phyloP scores from a whole-genome alignment of 1,140 invertebrate genomes.

The Rhynchophorus ferrugineus region DNA sequence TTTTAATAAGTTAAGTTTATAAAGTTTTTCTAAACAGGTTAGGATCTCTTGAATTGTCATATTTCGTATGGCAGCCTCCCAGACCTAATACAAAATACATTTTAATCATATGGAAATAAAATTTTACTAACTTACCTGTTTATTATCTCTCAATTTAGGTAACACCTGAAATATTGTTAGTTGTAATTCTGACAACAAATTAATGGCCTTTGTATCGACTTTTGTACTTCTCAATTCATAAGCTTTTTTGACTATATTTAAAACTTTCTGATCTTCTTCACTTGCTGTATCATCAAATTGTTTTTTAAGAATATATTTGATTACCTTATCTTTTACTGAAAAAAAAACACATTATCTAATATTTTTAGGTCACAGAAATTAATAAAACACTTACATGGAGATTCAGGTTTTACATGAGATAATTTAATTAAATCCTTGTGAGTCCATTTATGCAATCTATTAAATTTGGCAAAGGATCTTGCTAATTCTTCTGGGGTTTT shows the following conservation, averaged over 20 bases:
- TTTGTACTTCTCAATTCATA: slow-evolving; percentile 17
- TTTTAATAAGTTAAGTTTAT: slow-evolving; percentile 32
- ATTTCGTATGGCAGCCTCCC: slow-evolving; percentile 30
- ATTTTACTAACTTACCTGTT: background rate
- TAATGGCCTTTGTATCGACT: slow-evolving; percentile 17
- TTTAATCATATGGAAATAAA: background rate
- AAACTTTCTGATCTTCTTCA: slow-evolving; percentile 18
- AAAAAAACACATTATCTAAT: slow-evolving; percentile 2
- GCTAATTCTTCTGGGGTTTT: slow-evolving; percentile 48
- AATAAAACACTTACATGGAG: slow-evolving; percentile 38
- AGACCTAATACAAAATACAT: slow-evolving; percentile 26
- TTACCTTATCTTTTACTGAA: slow-evolving; percentile 26
- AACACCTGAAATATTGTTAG: slow-evolving; percentile 23
- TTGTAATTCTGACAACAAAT: slow-evolving; percentile 19
- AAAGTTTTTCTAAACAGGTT: slow-evolving; percentile 29
- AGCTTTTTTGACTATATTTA: slow-evolving; percentile 21
- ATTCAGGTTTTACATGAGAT: slow-evolving; percentile 45
- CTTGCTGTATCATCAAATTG: slow-evolving; percentile 13
- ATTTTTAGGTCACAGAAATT: background rate
- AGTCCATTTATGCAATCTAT: slow-evolving; percentile 52
- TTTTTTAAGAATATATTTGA: slow-evolving; percentile 26
- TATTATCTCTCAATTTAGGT: slow-evolving; percentile 19
- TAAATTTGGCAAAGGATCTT: slow-evolving; percentile 49
- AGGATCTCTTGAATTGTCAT: slow-evolving; percentile 30
- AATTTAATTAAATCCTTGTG: slow-evolving; percentile 62